These are phyloP conservation scores for Tragopan temminckii DNA, from an alignment of 2,797 vertebrate species.

Conservation along the genomic window DNA sequence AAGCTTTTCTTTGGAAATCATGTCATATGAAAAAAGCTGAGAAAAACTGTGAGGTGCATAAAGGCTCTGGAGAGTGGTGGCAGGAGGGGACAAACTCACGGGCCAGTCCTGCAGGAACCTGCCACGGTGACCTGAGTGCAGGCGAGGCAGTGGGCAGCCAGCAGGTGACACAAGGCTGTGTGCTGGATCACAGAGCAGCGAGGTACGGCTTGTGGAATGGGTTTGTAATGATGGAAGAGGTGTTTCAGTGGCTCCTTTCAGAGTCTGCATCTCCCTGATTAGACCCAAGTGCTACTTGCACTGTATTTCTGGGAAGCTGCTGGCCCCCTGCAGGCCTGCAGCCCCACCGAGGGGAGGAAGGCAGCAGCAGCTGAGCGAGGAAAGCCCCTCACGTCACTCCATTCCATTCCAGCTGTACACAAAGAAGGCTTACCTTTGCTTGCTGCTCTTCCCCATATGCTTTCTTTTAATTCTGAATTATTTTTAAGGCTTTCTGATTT, in stretches of 20 bases:
- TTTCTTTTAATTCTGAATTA: constrained; percentile 52
- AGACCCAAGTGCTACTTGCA: not conserved
- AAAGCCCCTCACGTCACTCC: not conserved
- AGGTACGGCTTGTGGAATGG: not conserved
- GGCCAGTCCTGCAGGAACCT: not conserved
- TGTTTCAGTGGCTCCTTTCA: not conserved
- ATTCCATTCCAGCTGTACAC: not conserved
- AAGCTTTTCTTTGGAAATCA: not conserved
- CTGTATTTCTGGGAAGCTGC: not conserved
- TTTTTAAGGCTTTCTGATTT: constrained; percentile 54
- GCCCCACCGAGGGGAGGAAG: not conserved
- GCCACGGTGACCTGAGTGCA: not conserved
- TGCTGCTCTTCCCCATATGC: not conserved
- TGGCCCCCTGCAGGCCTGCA: not conserved
- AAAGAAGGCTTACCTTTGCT: not conserved
- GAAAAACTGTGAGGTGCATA: not conserved
- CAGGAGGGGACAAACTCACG: not conserved
- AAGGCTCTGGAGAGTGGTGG: not conserved
- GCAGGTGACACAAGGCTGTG: not conserved
- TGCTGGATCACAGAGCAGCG: not conserved
- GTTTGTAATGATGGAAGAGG: not conserved
- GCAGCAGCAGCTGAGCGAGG: not conserved
- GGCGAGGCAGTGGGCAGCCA: not conserved
- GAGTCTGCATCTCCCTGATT: not conserved
- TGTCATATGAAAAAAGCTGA: not conserved